phyloP scores from a whole-genome alignment of 2,888 invertebrate genomes.

The Theodoxus fluviatilis region DNA sequence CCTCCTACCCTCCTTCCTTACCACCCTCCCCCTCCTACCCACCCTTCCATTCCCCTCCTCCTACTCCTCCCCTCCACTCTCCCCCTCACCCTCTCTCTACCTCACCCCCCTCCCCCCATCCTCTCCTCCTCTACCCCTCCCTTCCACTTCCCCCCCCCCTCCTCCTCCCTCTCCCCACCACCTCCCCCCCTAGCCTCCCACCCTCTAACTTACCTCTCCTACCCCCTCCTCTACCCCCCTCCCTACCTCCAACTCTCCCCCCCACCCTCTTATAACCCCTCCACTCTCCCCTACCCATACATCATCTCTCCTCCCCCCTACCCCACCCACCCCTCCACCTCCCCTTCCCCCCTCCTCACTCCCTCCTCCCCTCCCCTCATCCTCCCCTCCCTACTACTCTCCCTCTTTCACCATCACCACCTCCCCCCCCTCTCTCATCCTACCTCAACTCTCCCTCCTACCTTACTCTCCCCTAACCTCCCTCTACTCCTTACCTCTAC shows the following conservation, averaged over 20 bases:
- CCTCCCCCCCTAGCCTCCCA: too few species aligned
- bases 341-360: neutral
- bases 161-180: too few species aligned
- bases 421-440: neutral
- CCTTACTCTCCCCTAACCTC: slow-evolving; percentile 15
- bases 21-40: neutral
- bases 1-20: neutral
- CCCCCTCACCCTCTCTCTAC: too few species aligned
- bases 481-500: neutral
- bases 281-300: slow-evolving; percentile 1
- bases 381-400: slow-evolving; percentile 22
- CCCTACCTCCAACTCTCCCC: neutral
- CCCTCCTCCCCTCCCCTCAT: neutral
- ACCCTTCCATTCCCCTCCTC: too few species aligned
- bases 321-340: neutral
- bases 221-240: neutral
- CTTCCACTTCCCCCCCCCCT: too few species aligned
- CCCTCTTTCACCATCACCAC: slow-evolving; percentile 25
- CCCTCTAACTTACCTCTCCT: too few species aligned
- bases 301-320: neutral
- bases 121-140: too few species aligned
- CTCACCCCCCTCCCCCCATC: too few species aligned
- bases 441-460: neutral
- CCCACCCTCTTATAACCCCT: neutral
- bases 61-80: too few species aligned